These are phyloP conservation scores for Chitala chitala DNA, from an alignment of 2,113 vertebrate species.

Conservation along the genomic window DNA sequence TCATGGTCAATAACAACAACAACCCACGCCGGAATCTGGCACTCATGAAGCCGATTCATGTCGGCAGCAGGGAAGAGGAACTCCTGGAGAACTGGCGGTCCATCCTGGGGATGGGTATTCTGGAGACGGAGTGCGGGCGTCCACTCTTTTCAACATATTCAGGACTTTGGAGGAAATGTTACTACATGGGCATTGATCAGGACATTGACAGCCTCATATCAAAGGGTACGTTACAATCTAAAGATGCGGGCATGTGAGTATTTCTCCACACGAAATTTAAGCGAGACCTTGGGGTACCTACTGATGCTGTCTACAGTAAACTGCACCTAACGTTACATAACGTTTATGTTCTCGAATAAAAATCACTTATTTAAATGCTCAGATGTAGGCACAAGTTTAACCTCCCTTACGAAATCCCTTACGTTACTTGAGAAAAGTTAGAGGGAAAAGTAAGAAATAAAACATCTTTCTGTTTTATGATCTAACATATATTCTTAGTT, in stretches of 20 bases:
- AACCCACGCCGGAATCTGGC: slow-evolving; percentile 54
- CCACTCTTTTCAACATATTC: slow-evolving; percentile 76
- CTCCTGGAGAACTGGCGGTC: slow-evolving; percentile 76
- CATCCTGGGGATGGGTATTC: slow-evolving; percentile 76
- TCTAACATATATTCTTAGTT: too few relatives aligned
- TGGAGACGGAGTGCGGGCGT: slow-evolving; percentile 76
- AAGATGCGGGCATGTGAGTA: not conserved
- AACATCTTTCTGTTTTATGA: too few relatives aligned
- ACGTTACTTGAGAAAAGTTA: too few relatives aligned
- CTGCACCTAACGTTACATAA: too few relatives aligned
- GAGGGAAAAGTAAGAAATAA: too few relatives aligned
- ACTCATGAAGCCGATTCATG: slow-evolving; percentile 64
- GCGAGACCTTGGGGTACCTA: too few relatives aligned
- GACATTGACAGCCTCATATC: slow-evolving; percentile 77
- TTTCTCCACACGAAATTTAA: too few relatives aligned
- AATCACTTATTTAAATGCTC: too few relatives aligned
- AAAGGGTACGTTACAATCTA: slow-evolving; percentile 50
- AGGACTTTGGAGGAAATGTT: slow-evolving; percentile 81
- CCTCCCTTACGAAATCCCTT: too few relatives aligned
- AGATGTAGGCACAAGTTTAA: too few relatives aligned
- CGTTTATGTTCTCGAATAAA: too few relatives aligned
- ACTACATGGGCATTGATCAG: slow-evolving; percentile 67
- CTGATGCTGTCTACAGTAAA: too few relatives aligned
- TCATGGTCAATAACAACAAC: slow-evolving; percentile 64
- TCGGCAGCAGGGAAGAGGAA: slow-evolving; percentile 66